Evolutionary conservation across 2,113 vertebrate species (phyloP).

Genomic region (Lepus timidus): DNA sequence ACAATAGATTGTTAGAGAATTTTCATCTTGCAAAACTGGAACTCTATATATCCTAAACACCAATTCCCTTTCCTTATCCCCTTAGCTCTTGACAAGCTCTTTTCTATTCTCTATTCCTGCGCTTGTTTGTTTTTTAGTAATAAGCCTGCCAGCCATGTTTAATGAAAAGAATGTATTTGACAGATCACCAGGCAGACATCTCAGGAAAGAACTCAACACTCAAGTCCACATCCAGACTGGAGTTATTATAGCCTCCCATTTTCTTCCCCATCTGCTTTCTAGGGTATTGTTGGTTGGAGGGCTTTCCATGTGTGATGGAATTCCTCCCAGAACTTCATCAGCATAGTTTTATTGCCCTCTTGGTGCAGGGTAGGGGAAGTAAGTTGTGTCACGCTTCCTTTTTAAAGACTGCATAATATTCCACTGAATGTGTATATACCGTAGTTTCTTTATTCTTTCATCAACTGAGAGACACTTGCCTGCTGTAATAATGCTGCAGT

Average conservation of each 20-base stretch:
- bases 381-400: background rate
- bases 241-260: no score
- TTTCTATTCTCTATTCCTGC: background rate
- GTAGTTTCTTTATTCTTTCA: background rate
- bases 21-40: background rate
- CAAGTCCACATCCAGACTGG: no score
- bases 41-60: background rate
- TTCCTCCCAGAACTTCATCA: no score
- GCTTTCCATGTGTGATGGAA: no score
- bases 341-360: no score
- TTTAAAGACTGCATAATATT: background rate
- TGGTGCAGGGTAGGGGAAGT: no score
- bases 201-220: no score
- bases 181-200: no score
- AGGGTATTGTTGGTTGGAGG: no score
- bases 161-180: no score
- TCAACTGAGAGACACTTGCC: background rate
- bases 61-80: background rate
- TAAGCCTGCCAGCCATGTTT: no score
- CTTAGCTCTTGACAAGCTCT: background rate
- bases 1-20: background rate
- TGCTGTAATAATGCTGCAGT: background rate
- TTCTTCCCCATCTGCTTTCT: no score
- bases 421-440: background rate
- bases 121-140: background rate